Evolutionary conservation across 2,113 vertebrate species (phyloP).

Genomic region (Alethe castanea): DNA sequence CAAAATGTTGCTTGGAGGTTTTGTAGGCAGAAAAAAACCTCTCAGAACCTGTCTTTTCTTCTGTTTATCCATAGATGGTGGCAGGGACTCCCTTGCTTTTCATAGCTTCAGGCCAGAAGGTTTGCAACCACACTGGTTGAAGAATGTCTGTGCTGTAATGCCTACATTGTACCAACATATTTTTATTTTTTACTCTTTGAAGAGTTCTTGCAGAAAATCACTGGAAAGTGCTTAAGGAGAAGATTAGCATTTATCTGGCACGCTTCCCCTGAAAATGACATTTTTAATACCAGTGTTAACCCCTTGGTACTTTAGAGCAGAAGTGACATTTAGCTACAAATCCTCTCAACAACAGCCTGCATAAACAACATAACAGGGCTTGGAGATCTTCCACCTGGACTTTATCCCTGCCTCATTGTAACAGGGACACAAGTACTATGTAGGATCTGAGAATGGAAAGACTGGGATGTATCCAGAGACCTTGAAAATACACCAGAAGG

Average conservation of each 20-base stretch:
- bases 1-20: background rate
- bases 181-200: slow-evolving; percentile 32
- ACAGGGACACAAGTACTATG: background rate
- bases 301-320: background rate
- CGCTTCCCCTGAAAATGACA: background rate
- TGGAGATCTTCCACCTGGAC: slow-evolving; percentile 31
- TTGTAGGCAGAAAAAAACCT: background rate
- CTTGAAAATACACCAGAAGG: background rate
- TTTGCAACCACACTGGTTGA: background rate
- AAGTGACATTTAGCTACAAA: slow-evolving; percentile 36
- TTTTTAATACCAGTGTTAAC: slow-evolving; percentile 53
- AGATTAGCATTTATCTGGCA: slow-evolving; percentile 40
- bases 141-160: background rate
- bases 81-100: background rate
- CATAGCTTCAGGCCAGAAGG: background rate
- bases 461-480: background rate
- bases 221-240: slow-evolving; percentile 18
- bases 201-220: slow-evolving; percentile 27
- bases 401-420: background rate
- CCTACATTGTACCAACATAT: background rate
- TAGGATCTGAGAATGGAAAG: background rate
- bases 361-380: background rate
- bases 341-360: background rate
- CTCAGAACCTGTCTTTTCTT: background rate
- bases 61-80: background rate